Percentiles rank a stretch among this genome's conserved stretches.
Conservation (phyloP, 53 echinoderm and acorn worm genomes). For the Arbacia lixula region DNA sequence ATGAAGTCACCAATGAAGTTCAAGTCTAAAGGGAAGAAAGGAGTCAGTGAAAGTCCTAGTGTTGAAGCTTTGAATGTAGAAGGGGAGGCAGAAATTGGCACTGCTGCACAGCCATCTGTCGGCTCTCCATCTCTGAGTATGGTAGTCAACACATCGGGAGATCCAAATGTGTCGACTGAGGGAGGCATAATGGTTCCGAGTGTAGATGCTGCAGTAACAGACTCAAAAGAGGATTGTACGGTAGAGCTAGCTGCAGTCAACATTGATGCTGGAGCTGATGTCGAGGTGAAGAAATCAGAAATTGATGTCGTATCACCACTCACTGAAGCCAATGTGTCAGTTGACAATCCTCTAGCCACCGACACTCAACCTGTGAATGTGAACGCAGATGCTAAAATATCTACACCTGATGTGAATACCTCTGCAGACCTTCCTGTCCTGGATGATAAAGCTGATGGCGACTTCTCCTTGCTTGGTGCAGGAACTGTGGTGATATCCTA, state of each 20-base stretch:
- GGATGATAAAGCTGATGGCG: neutral
- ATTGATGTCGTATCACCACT: constrained; percentile 19
- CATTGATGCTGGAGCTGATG: constrained; percentile 52
- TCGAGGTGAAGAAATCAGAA: constrained; percentile 28
- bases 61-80: neutral
- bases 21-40: constrained; percentile 40
- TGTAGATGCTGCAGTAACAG: neutral
- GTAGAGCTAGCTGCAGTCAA: neutral
- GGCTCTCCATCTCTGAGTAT: constrained; percentile 1
- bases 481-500: constrained; percentile 64
- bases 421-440: too few relatives aligned
- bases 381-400: neutral
- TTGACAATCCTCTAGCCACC: neutral
- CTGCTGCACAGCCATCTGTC: neutral
- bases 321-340: neutral
- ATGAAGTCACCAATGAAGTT: constrained; percentile 34
- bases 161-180: neutral
- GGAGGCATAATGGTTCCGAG: neutral
- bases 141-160: constrained; percentile 31
- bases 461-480: neutral
- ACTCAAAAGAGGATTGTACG: neutral
- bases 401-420: constrained; percentile 19
- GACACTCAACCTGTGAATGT: constrained; percentile 32
- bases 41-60: neutral
- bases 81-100: neutral